These are phyloP conservation scores for Mythimna impura DNA, from an alignment of 2,888 invertebrate genomes.

Conservation along the genomic window DNA sequence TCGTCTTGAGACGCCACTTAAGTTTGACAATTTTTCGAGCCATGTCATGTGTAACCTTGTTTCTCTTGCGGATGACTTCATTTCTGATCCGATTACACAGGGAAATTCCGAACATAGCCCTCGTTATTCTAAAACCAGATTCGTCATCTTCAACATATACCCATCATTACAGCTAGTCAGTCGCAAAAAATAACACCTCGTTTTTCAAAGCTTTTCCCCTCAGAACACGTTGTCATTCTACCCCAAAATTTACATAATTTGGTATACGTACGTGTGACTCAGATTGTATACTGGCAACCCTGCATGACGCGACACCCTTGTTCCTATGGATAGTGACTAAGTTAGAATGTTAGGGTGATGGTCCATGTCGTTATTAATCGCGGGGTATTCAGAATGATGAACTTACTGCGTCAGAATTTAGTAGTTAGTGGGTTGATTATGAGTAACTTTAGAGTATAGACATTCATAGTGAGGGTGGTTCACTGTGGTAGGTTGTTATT, in stretches of 20 bases:
- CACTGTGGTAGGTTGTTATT: background rate
- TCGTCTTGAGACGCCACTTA: no score
- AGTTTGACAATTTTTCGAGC: no score
- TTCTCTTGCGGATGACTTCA: no score
- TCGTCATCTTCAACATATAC: slow-evolving; percentile 30
- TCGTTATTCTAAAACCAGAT: slow-evolving; percentile 8
- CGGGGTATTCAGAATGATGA: slow-evolving; percentile 32
- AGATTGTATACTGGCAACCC: slow-evolving; percentile 36
- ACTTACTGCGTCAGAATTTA: slow-evolving; percentile 13
- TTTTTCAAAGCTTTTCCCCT: slow-evolving; percentile 42
- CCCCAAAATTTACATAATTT: slow-evolving; percentile 58
- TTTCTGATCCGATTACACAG: no score
- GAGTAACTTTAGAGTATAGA: background rate
- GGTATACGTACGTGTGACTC: slow-evolving; percentile 46
- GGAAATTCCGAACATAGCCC: no score
- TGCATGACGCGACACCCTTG: slow-evolving; percentile 1
- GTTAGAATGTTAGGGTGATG: slow-evolving; percentile 12
- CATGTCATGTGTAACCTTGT: no score
- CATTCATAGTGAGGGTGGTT: background rate
- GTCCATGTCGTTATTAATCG: slow-evolving; percentile 28
- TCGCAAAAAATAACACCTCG: slow-evolving; percentile 46
- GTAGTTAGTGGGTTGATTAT: slow-evolving; percentile 8
- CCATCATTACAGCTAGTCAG: slow-evolving; percentile 17
- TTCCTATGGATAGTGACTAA: slow-evolving; percentile 21
- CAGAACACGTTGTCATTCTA: slow-evolving; percentile 41